These are phyloP conservation scores for Arrhamphus sclerolepis DNA, from an alignment of 2,797 vertebrate species.

Conservation along the genomic window DNA sequence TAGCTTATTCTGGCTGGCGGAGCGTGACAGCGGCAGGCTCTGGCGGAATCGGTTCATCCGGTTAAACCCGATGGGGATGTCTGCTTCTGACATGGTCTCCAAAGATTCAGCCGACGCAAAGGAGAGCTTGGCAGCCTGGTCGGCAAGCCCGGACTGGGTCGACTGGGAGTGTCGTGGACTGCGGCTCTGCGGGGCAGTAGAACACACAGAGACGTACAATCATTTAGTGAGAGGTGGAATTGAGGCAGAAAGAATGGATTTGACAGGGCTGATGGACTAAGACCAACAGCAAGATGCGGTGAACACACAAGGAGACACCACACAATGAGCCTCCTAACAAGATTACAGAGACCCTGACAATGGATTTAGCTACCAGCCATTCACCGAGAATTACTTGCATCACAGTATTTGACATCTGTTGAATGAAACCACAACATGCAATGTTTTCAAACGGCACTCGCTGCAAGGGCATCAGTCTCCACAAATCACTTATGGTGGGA, in stretches of 20 bases:
- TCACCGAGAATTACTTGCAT: conserved; percentile 51
- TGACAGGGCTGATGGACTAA: conserved; percentile 44
- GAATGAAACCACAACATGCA: conserved; percentile 32
- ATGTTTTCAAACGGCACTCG: conserved; percentile 19
- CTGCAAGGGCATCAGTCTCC: conserved; percentile 19
- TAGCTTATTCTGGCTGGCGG: conserved; percentile 97
- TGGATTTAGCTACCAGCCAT: conserved; percentile 56
- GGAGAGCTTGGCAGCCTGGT: conserved; percentile 96
- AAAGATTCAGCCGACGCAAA: conserved; percentile 95
- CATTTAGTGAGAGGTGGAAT: conserved; percentile 46
- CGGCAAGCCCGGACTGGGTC: conserved; percentile 94
- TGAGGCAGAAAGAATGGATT: conserved; percentile 59
- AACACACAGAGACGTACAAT: conserved; percentile 29
- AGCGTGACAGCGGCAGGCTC: conserved; percentile 95
- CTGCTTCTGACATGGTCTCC: conserved; percentile 98
- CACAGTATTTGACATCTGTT: conserved; percentile 37
- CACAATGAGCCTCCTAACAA: conserved; percentile 64
- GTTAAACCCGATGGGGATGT: conserved; percentile 94
- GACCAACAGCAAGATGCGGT: conserved; percentile 40
- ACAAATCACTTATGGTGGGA: neutral
- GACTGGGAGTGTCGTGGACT: conserved; percentile 95
- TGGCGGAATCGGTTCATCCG: conserved; percentile 98
- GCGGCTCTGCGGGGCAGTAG: conserved; percentile 83
- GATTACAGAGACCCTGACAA: conserved; percentile 65
- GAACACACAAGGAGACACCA: conserved; percentile 53